Evolutionary conservation across 2,888 invertebrate species (phyloP).

Genomic region (Pristionchus maxplancki): DNA sequence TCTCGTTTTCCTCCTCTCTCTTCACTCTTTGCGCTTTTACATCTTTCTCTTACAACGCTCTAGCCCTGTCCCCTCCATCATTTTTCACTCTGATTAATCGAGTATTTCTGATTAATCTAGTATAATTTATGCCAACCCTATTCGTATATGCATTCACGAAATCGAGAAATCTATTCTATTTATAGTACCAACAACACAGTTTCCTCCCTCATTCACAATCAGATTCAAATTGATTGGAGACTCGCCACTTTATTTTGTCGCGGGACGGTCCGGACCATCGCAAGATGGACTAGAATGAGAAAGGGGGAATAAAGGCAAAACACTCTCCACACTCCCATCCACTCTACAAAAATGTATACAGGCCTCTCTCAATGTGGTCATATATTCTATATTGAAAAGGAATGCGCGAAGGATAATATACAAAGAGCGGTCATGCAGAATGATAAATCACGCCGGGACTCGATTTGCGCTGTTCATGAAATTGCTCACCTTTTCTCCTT

Average conservation of each 20-base stretch:
- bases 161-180: not conserved
- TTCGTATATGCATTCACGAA: not conserved
- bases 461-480: not conserved
- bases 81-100: not conserved
- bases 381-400: too few species aligned
- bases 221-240: not conserved
- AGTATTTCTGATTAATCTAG: not conserved
- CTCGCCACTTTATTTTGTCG: not conserved
- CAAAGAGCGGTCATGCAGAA: too few species aligned
- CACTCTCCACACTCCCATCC: not conserved
- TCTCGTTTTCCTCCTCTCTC: constrained; percentile 46
- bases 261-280: not conserved
- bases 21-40: constrained; percentile 53
- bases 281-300: not conserved
- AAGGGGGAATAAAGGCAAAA: not conserved
- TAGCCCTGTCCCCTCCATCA: constrained; percentile 51
- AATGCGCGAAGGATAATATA: too few species aligned
- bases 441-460: too few species aligned
- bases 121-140: not conserved
- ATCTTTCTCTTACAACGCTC: constrained; percentile 53
- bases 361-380: too few species aligned
- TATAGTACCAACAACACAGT: not conserved
- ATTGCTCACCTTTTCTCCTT: constrained; percentile 9
- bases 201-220: not conserved
- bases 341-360: too few species aligned